A percentile compares a stretch with the other conserved stretches of the same genome.
Evolutionary conservation across 2,888 invertebrate genomes (phyloP).

Genomic region (Athalia circularis): DNA sequence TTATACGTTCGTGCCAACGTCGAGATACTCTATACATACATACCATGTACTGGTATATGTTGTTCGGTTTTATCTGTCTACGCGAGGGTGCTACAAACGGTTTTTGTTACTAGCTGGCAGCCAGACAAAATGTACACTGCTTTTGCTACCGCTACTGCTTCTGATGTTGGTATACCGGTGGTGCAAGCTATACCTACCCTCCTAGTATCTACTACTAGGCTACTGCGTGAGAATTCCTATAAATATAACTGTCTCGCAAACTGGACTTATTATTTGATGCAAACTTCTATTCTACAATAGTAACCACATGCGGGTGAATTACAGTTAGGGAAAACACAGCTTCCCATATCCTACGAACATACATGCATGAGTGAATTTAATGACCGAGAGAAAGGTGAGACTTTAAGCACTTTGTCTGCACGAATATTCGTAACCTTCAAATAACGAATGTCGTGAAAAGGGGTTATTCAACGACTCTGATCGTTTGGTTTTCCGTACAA

Average conservation of each 20-base stretch:
- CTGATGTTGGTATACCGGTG: background rate
- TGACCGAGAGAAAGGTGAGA: too few relatives aligned
- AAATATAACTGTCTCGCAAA: background rate
- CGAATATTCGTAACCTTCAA: too few relatives aligned
- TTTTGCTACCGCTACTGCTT: background rate
- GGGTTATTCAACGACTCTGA: too few relatives aligned
- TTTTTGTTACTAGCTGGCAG: slow-evolving; percentile 26
- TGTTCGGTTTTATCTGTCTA: slow-evolving; percentile 27
- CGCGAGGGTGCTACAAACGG: slow-evolving; percentile 17
- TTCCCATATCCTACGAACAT: background rate
- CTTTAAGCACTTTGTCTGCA: too few relatives aligned
- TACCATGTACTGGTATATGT: slow-evolving; percentile 1
- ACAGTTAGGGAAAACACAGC: background rate
- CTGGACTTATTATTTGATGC: slow-evolving; percentile 20
- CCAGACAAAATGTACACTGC: slow-evolving; percentile 25
- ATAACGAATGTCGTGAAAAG: too few relatives aligned
- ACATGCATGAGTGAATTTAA: background rate
- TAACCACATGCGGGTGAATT: background rate
- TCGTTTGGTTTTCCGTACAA: too few relatives aligned
- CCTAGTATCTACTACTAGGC: background rate
- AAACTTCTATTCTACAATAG: background rate
- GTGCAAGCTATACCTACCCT: background rate
- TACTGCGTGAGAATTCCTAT: too few relatives aligned
- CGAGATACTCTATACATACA: slow-evolving; percentile 13
- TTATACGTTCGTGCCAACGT: background rate